These are phyloP conservation scores for Amphiduros pacificus DNA, from an alignment of 2,888 invertebrate genomes.

Conservation along the genomic window DNA sequence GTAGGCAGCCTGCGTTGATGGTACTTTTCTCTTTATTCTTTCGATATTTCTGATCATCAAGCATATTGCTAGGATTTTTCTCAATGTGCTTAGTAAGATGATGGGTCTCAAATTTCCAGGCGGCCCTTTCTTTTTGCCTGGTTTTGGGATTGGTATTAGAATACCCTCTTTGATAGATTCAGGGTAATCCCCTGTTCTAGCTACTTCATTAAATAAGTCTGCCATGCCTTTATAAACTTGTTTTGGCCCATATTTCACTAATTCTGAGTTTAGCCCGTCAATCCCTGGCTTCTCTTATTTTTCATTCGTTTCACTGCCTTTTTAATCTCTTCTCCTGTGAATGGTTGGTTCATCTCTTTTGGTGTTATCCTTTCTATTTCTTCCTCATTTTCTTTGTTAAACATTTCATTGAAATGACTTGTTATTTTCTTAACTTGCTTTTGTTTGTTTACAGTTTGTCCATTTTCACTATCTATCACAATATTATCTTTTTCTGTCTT, in stretches of 20 bases:
- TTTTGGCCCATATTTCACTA: too few relatives aligned
- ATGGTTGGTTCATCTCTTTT: neutral
- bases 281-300: constrained; percentile 10
- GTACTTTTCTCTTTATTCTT: neutral
- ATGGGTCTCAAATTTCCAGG: neutral
- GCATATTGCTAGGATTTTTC: neutral
- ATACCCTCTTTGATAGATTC: constrained; percentile 10
- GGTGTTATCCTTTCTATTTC: constrained; percentile 1
- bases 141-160: constrained; percentile 8
- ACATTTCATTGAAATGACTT: neutral
- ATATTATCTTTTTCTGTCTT: too few relatives aligned
- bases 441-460: too few relatives aligned
- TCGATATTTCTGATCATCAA: neutral
- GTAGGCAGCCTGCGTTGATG: neutral
- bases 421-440: neutral
- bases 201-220: neutral
- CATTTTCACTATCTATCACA: too few relatives aligned
- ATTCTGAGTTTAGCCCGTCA: too few relatives aligned
- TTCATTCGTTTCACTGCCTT: constrained; percentile 7
- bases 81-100: neutral
- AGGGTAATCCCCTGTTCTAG: neutral
- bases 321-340: constrained; percentile 1
- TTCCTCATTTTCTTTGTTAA: neutral
- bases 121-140: constrained; percentile 8
- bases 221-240: too few relatives aligned